Percentiles rank a stretch among this genome's conserved stretches.
Conservation (phyloP, 2,888 invertebrate species). For the Hirtodrosophila cameraria region DNA sequence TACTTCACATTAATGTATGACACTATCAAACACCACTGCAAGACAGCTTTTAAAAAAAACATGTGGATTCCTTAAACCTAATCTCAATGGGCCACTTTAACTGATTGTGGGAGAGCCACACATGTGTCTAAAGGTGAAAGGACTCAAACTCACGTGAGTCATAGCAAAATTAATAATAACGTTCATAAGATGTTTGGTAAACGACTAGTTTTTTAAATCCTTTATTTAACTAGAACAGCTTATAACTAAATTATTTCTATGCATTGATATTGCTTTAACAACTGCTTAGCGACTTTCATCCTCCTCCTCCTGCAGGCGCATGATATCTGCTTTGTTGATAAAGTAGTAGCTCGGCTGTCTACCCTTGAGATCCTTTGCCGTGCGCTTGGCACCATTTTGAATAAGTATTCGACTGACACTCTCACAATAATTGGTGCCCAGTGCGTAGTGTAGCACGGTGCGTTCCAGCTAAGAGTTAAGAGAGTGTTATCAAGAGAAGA, state of each 20-base stretch:
- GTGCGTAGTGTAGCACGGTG: constrained; percentile 94
- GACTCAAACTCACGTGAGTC: no score
- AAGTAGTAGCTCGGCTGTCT: constrained; percentile 96
- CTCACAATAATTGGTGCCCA: constrained; percentile 94
- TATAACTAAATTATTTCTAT: constrained; percentile 36
- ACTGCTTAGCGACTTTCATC: constrained; percentile 84
- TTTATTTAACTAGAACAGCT: constrained; percentile 55
- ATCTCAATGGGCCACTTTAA: constrained; percentile 2
- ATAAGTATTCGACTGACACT: constrained; percentile 91
- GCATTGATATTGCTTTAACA: constrained; percentile 26
- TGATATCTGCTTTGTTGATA: constrained; percentile 95
- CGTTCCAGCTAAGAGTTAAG: constrained; percentile 89
- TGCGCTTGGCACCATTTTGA: constrained; percentile 92
- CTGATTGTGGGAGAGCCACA: not conserved
- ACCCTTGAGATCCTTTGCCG: constrained; percentile 93
- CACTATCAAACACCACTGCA: not conserved
- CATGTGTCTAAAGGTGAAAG: not conserved
- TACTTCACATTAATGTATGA: constrained; percentile 19
- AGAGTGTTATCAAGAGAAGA: not conserved
- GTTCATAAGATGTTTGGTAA: not conserved
- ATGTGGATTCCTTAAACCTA: not conserved
- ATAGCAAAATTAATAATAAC: no score
- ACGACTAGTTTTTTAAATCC: constrained; percentile 15
- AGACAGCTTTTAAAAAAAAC: not conserved
- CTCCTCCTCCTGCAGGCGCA: constrained; percentile 93